Evolutionary conservation across 2,888 invertebrate genomes (phyloP), one percentile per base, ranked within the genome.

Genomic region (Creontiades dilutus): DNA sequence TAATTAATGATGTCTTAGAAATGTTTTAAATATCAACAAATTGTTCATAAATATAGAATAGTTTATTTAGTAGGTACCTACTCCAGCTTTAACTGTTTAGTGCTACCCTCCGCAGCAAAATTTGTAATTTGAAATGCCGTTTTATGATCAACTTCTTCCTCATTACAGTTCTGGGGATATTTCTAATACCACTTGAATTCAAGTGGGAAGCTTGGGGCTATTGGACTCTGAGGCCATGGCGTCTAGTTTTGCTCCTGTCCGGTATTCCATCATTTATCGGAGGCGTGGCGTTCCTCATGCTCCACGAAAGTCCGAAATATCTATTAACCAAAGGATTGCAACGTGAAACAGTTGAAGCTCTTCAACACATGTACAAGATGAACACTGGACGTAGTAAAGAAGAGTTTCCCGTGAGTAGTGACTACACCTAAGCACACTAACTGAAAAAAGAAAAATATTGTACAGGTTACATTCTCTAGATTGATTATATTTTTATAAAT

Each of bases 291-390:
- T 88, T 55, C n/a, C n/a, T 78, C 27, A 16, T 23, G 19, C 55
- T 88, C 13, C 27, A 55, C 27, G 88, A 88, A 55, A 88, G 88
- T 37, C 88, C 88, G 0, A 88, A 88, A 55, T 88, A 28, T 28
- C 55, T 88, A 13, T n/a, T 88, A 27, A 78, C 23, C 52, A 78
- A 88, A 80, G 88, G 88, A 19, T 52, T 14, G 12, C 48, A 88
- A 4, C 78, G 55, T 0, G 55, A 88, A 19, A 46, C 52, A 19
- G 13, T 76, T 5, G 19, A 88, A 3, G n/a, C 52, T 12, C 48
- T 88, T 3, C 19, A 55, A 46, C n/a, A 27, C 1, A 27, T 80
- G 13, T 88, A 78, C 78, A 55, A 28, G n/a, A n/a, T 88, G n/a
- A 88, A 88, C 27, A 88, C 88, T 52, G 78, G 88, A 55, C 46